Evolutionary conservation across 2,113 vertebrate genomes (phyloP).

Genomic region (Eurypyga helias): DNA sequence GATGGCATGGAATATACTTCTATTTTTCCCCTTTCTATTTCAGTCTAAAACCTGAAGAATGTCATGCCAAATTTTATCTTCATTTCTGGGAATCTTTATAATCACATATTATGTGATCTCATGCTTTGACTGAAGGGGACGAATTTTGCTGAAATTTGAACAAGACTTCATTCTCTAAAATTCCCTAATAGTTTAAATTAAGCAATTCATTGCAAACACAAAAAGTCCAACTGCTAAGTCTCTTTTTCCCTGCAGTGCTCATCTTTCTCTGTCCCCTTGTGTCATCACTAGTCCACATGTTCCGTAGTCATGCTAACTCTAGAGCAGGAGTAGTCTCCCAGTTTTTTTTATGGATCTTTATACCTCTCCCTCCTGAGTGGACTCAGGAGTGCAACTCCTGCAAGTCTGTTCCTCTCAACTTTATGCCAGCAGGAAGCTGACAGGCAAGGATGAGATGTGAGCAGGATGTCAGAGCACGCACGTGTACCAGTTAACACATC

Average conservation of each 20-base stretch:
- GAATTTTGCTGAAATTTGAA: neutral
- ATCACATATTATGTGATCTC: neutral
- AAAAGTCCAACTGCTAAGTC: neutral
- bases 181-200: neutral
- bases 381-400: neutral
- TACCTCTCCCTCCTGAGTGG: neutral
- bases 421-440: neutral
- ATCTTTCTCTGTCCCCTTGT: neutral
- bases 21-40: neutral
- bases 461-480: neutral
- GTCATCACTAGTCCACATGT: neutral
- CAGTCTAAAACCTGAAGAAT: neutral
- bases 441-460: neutral
- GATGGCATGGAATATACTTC: neutral
- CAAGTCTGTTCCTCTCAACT: neutral
- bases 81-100: neutral
- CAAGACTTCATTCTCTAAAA: neutral
- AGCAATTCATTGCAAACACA: neutral
- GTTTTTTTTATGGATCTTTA: neutral
- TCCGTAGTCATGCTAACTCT: neutral
- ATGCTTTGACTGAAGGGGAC: neutral
- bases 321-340: neutral
- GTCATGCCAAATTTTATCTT: neutral
- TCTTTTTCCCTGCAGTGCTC: neutral
- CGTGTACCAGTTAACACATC: neutral